Evolutionary conservation across 2,888 invertebrate genomes (phyloP).

Genomic region (Octodonta nipae): DNA sequence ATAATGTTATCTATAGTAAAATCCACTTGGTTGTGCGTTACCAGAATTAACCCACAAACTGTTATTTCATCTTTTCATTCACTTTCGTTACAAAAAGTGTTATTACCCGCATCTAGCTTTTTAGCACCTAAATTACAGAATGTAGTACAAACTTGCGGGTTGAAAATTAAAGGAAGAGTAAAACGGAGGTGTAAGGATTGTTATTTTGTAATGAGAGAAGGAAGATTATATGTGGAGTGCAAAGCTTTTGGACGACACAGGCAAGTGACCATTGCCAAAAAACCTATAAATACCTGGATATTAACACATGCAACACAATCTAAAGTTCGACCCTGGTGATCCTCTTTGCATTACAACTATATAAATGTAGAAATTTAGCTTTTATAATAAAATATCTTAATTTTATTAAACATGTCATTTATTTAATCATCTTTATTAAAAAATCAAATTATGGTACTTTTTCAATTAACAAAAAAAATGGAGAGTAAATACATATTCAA

Average conservation of each 20-base stretch:
- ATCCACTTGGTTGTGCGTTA: too few species aligned
- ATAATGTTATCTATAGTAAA: too few species aligned
- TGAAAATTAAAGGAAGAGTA: slow-evolving; percentile 59
- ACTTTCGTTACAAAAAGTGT: too few species aligned
- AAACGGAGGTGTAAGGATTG: slow-evolving; percentile 67
- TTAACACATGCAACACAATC: slow-evolving; percentile 62
- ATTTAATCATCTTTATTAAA: too few species aligned
- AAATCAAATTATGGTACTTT: too few species aligned
- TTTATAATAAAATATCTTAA: neutral
- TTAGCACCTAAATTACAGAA: slow-evolving; percentile 15
- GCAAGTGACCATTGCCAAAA: slow-evolving; percentile 58
- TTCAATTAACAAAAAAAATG: too few species aligned
- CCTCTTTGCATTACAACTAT: neutral
- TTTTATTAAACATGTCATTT: too few species aligned
- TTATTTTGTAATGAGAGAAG: slow-evolving; percentile 53
- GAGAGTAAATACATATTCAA: too few species aligned
- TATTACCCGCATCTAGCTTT: too few species aligned
- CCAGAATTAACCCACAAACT: too few species aligned
- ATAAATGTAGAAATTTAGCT: neutral
- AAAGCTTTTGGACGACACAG: slow-evolving; percentile 68
- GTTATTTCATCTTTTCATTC: too few species aligned
- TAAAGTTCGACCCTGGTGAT: slow-evolving; percentile 39
- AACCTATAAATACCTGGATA: slow-evolving; percentile 59
- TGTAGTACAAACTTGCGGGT: slow-evolving; percentile 37
- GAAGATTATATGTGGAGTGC: slow-evolving; percentile 60